Evolutionary conservation across 2,797 vertebrate species (phyloP).

Genomic region (Paratrypauchen microcephalus): DNA sequence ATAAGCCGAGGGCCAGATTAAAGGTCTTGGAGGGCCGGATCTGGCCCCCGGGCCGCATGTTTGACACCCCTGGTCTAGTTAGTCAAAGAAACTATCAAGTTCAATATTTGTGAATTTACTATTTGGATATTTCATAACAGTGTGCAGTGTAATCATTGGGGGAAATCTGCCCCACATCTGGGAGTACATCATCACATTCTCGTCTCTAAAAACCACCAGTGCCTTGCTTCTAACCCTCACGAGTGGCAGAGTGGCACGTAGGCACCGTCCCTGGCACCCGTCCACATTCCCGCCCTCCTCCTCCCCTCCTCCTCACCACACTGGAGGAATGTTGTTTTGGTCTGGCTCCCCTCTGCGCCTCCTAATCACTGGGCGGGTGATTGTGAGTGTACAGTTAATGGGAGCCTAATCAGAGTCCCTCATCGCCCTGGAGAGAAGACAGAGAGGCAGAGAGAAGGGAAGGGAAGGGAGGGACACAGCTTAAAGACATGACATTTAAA

Average conservation of each 20-base stretch:
- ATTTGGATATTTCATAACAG: no score
- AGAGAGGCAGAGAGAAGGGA: slow-evolving; percentile 1
- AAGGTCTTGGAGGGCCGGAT: no score
- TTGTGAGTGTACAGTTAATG: slow-evolving; percentile 50
- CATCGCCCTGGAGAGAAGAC: slow-evolving; percentile 46
- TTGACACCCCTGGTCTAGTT: no score
- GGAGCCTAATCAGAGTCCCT: slow-evolving; percentile 61
- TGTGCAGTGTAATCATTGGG: no score
- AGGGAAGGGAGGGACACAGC: slow-evolving; percentile 15
- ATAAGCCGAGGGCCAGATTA: no score
- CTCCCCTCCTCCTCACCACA: slow-evolving; percentile 40
- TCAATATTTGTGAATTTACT: no score
- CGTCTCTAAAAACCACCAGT: not conserved
- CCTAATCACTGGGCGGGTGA: slow-evolving; percentile 54
- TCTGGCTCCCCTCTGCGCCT: slow-evolving; percentile 53
- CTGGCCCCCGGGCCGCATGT: no score
- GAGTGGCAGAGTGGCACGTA: slow-evolving; percentile 67
- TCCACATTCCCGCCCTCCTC: slow-evolving; percentile 54
- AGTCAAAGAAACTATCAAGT: no score
- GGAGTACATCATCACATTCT: no score
- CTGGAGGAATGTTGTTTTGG: slow-evolving; percentile 65
- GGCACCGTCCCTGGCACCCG: slow-evolving; percentile 51
- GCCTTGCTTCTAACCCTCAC: slow-evolving; percentile 25
- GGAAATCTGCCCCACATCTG: no score
- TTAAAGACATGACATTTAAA: slow-evolving; percentile 20